These are phyloP conservation scores for Bergia sp. DNA, from an alignment of 92 coral and sea anemone species.

Conservation along the genomic window DNA sequence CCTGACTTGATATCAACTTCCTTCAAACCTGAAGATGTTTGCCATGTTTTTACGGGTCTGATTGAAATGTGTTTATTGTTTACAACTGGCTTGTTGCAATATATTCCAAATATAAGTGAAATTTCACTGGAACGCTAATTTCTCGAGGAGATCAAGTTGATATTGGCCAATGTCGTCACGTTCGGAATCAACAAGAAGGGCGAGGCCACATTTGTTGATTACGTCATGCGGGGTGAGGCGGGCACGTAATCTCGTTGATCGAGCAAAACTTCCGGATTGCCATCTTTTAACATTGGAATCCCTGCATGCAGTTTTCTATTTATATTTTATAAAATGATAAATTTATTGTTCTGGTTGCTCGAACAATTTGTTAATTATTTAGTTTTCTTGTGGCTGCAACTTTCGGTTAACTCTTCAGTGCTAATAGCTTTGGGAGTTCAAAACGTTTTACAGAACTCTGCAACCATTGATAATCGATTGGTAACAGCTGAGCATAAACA, in stretches of 20 bases:
- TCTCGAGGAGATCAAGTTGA: no score
- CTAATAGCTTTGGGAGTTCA: not conserved
- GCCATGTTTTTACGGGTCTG: no score
- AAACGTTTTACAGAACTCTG: not conserved
- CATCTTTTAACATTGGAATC: not conserved
- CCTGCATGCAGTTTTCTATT: slow-evolving; percentile 3
- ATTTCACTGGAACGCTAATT: no score
- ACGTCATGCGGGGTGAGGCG: slow-evolving; percentile 2
- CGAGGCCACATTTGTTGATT: not conserved
- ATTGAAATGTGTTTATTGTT: no score
- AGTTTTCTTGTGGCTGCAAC: not conserved
- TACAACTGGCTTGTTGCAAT: not conserved
- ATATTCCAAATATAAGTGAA: not conserved
- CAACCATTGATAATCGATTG: not conserved
- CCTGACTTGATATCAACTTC: no score
- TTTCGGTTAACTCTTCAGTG: not conserved
- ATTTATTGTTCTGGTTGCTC: not conserved
- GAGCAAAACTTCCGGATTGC: not conserved
- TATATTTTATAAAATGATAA: not conserved
- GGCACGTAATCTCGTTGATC: not conserved
- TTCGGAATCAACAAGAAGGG: not conserved
- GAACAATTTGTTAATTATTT: not conserved
- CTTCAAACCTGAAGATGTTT: no score
- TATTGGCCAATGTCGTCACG: slow-evolving; percentile 1
- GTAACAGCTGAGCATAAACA: not conserved